Evolutionary conservation across 2,113 vertebrate genomes (phyloP), one percentile per base, ranked within the genome.

Genomic region (Andinoacara biseriatus): DNA sequence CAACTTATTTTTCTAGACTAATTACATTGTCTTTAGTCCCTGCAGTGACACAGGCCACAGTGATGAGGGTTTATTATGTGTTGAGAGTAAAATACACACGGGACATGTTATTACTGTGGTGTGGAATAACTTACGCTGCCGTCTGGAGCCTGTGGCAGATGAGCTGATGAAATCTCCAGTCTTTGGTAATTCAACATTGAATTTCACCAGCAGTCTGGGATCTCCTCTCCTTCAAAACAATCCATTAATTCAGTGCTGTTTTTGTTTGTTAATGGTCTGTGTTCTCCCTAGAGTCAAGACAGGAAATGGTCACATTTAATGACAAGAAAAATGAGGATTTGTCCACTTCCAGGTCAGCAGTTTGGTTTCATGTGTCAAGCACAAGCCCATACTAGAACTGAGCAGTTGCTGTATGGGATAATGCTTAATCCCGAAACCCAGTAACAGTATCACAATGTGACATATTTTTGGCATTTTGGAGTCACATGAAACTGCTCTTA

Each of bases 101-200:
- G 69, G 82, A 58, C 63, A 29, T 74, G 49, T 83, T 86, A 31
- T 59, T 76, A 10, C 40, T 24, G n/a, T 10, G 67, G 75, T 74
- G 78, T 77, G 38, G 60, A 79, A 62, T 80, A 80, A 63, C 58
- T 60, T 2, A 1, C 5, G 69, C 43, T 54, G 58, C 26, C 15
- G 38, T 33, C 58, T n/a, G 49, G 58, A 52, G 67, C 20, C 57
- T 14, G 24, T 13, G 46, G 49, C n/a, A 57, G 65, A 54, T 74
- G 26, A 58, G 49, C 59, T 75, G 76, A 49, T 33, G 33, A 79
- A 18, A n/a, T 43, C 18, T 0, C 0, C 38, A 58, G 15, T 33
- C 2, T 85, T 74, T 74, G 52, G n/a, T 58, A 49, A 22, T 29
- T 52, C 59, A 54, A 31, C 24, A 24, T 15, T 22, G 54, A 40